Evolutionary conservation across 2,113 vertebrate genomes (phyloP).

Genomic region (Bubo blakistoni): DNA sequence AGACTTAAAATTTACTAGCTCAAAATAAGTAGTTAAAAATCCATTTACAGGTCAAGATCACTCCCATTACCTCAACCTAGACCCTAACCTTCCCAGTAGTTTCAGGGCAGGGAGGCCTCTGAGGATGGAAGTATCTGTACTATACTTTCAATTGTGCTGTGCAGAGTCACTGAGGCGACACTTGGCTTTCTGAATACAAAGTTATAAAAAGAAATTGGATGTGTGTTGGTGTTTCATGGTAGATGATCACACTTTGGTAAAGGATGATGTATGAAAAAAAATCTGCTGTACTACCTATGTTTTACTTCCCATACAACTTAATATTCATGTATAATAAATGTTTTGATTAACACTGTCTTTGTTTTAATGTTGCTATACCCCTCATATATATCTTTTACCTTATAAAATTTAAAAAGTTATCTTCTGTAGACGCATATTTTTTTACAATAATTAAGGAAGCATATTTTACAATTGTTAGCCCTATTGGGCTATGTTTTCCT

Average conservation of each 20-base stretch:
- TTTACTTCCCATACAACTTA: background rate
- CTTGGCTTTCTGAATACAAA: background rate
- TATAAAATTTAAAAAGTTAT: background rate
- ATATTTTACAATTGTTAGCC: background rate
- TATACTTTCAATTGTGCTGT: background rate
- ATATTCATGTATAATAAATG: background rate
- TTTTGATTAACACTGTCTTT: background rate
- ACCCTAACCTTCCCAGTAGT: background rate
- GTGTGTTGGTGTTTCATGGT: background rate
- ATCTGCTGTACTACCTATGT: background rate
- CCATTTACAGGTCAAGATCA: background rate
- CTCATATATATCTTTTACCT: background rate
- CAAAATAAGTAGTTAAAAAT: background rate
- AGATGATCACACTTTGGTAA: background rate
- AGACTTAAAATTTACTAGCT: background rate
- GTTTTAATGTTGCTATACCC: background rate
- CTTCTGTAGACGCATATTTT: background rate
- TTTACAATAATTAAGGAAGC: background rate
- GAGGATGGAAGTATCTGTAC: background rate
- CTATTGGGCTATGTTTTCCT: background rate
- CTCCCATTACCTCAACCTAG: background rate
- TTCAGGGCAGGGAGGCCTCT: background rate
- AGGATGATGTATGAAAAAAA: background rate
- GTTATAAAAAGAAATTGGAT: background rate
- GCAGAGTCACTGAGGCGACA: background rate